Percentiles rank a stretch among this genome's conserved stretches.
These are phyloP conservation scores for Telmatherina bonti DNA, from an alignment of 2,797 vertebrate genomes.

Conservation along the genomic window DNA sequence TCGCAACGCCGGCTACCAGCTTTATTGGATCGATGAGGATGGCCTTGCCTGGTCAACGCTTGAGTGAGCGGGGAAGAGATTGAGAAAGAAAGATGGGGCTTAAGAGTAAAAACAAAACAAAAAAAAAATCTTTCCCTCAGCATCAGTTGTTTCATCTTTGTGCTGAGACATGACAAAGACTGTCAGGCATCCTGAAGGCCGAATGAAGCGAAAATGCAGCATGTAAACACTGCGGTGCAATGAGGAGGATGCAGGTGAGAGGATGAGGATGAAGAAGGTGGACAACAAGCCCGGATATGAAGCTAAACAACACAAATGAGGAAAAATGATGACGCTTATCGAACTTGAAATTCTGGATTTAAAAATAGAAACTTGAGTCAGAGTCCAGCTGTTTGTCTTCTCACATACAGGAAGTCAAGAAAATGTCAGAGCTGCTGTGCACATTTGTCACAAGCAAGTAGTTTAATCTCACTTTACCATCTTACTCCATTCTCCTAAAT, in stretches of 20 bases:
- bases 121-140: conserved; percentile 21
- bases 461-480: not conserved
- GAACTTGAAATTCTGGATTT: not conserved
- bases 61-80: conserved; percentile 62
- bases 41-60: conserved; percentile 60
- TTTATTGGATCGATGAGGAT: conserved; percentile 81
- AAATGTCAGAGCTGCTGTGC: not conserved
- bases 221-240: conserved; percentile 52
- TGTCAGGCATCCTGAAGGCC: conserved; percentile 55
- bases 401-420: not conserved
- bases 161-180: conserved; percentile 45
- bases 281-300: not conserved
- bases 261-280: conserved; percentile 11
- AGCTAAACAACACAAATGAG: not conserved
- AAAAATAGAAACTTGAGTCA: not conserved
- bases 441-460: not conserved
- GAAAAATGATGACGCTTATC: not conserved
- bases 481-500: not conserved
- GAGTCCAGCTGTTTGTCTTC: not conserved
- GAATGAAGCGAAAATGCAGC: conserved; percentile 60
- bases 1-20: conserved; percentile 43
- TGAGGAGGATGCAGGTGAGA: conserved; percentile 27
- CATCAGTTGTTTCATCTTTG: conserved; percentile 30
- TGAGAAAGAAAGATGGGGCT: conserved; percentile 36
- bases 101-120: too few species aligned